These are phyloP conservation scores for Oryzaephilus surinamensis DNA, from an alignment of 1,140 invertebrate species.

Conservation along the genomic window DNA sequence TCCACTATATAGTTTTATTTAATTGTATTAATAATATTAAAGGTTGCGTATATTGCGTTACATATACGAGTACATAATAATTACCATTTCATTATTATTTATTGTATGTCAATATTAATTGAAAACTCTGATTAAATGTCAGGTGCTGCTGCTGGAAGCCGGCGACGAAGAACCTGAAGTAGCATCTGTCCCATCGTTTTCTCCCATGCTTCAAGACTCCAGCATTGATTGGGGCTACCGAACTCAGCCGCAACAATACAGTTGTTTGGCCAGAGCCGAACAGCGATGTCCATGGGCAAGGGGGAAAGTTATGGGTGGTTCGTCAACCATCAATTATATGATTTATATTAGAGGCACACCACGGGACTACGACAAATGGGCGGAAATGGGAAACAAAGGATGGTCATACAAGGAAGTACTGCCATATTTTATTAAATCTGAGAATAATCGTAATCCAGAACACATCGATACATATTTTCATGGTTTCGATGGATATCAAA, in stretches of 20 bases:
- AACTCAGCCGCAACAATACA: conserved; percentile 43
- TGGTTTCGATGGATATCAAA: conserved; percentile 45
- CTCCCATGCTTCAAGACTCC: conserved; percentile 43
- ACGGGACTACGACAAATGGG: conserved; percentile 45
- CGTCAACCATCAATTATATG: conserved; percentile 43
- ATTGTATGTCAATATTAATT: no score
- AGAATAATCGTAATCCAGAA: conserved; percentile 40
- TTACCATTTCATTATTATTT: no score
- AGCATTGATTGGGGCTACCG: conserved; percentile 49
- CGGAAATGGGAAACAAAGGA: conserved; percentile 34
- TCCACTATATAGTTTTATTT: no score
- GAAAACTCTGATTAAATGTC: no score
- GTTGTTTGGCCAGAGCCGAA: conserved; percentile 36
- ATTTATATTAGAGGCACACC: conserved; percentile 44
- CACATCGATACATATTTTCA: conserved; percentile 44
- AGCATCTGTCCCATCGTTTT: conserved; percentile 53
- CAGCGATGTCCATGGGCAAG: conserved; percentile 39
- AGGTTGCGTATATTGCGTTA: no score
- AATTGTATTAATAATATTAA: no score
- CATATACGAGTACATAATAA: no score
- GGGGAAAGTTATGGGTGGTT: conserved; percentile 45
- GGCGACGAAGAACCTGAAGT: conserved; percentile 63
- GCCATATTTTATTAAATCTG: conserved; percentile 43
- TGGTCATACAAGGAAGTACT: conserved; percentile 44
- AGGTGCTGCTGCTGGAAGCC: conserved; percentile 65